A percentile compares a stretch with the other conserved stretches of the same genome.
Conservation (phyloP, 92 coral and sea anemone genomes). For the Parazoanthus darwini region DNA sequence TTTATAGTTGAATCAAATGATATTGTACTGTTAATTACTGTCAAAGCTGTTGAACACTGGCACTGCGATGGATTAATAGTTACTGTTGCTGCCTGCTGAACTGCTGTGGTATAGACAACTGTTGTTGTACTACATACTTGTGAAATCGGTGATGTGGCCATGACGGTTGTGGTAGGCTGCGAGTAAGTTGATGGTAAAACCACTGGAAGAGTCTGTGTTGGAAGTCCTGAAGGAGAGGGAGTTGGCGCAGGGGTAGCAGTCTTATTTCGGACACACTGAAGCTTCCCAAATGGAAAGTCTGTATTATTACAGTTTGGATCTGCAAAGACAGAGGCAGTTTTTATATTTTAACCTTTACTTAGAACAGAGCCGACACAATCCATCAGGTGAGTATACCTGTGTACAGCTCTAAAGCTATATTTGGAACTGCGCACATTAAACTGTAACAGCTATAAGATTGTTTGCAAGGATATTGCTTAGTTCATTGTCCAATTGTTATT, state of each 20-base stretch:
- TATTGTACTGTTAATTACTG: neutral
- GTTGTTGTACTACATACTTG: neutral
- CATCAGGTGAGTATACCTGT: too few species aligned
- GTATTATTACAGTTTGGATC: neutral
- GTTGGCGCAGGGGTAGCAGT: neutral
- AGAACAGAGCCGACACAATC: too few species aligned
- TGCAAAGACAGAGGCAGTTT: neutral
- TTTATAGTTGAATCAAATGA: neutral
- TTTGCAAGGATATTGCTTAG: too few species aligned
- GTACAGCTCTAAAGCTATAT: too few species aligned
- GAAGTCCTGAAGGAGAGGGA: neutral
- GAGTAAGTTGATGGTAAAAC: neutral
- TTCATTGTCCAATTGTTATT: too few species aligned
- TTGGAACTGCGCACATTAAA: too few species aligned
- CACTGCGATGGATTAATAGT: neutral
- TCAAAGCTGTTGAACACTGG: neutral
- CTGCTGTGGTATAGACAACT: neutral
- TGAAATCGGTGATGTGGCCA: neutral
- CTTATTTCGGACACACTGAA: neutral
- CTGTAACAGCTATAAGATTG: too few species aligned
- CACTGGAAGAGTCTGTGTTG: neutral
- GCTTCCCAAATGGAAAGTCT: neutral
- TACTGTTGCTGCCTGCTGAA: neutral
- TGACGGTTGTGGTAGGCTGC: neutral
- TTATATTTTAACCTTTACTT: too few species aligned